Conservation (phyloP, 2,888 invertebrate genomes). For the Cryptophagus acutangulus region DNA sequence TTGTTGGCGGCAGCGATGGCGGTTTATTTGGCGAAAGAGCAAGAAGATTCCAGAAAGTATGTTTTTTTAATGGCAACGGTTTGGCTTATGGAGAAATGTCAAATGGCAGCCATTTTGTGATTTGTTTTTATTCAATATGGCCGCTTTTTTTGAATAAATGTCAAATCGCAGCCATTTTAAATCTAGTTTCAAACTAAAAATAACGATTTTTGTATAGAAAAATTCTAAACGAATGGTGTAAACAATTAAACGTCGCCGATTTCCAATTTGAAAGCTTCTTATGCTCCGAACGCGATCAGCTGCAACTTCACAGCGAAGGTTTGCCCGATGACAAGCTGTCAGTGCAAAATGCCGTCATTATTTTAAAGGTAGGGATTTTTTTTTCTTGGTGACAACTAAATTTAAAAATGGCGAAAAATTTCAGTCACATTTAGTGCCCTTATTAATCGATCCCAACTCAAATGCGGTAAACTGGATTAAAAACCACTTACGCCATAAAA, state of each 20-base stretch:
- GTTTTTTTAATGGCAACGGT: no score
- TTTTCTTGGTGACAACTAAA: conserved; percentile 6
- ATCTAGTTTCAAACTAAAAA: conserved; percentile 41
- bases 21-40: conserved; percentile 60
- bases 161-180: conserved; percentile 43
- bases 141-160: no score
- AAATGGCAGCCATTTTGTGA: no score
- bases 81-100: no score
- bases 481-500: conserved; percentile 62
- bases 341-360: conserved; percentile 75
- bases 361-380: conserved; percentile 66
- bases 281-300: conserved; percentile 67
- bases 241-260: conserved; percentile 32
- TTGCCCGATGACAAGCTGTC: conserved; percentile 74
- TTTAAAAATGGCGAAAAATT: conserved; percentile 16
- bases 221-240: conserved; percentile 40
- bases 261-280: conserved; percentile 57
- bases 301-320: conserved; percentile 83
- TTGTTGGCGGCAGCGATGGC: conserved; percentile 74
- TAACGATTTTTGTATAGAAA: conserved; percentile 30
- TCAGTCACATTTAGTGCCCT: conserved; percentile 58
- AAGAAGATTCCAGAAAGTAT: conserved; percentile 64
- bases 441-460: conserved; percentile 86
- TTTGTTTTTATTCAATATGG: no score
- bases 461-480: conserved; percentile 78